A percentile compares a stretch with the other conserved stretches of the same genome.
phyloP scores from a whole-genome alignment of 2,113 vertebrate genomes.

The Loxodonta africana region DNA sequence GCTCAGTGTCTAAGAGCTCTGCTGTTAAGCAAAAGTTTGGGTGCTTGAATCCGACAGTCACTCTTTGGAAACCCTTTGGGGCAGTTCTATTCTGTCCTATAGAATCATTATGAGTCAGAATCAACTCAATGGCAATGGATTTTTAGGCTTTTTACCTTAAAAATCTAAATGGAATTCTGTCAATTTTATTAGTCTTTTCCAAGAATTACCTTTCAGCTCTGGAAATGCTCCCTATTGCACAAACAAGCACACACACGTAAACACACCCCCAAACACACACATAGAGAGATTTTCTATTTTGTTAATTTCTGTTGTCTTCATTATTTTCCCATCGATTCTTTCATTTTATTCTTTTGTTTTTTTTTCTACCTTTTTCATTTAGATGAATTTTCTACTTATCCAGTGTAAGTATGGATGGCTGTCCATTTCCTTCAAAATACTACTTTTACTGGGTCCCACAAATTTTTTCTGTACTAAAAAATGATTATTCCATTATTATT shows the following conservation, averaged over 20 bases:
- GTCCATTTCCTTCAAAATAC: neutral
- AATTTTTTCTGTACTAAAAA: neutral
- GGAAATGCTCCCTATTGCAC: neutral
- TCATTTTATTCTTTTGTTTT: neutral
- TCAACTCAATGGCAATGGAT: no score
- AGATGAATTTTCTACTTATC: neutral
- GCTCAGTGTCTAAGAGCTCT: no score
- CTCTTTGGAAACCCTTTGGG: no score
- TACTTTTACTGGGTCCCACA: neutral
- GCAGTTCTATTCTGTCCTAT: no score
- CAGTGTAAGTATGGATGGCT: neutral
- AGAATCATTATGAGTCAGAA: no score
- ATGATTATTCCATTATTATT: conserved; percentile 25
- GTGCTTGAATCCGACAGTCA: no score
- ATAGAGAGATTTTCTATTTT: neutral
- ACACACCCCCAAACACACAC: no score
- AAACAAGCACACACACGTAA: no score
- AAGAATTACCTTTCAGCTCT: neutral
- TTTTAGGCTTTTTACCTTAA: neutral
- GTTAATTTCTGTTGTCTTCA: neutral
- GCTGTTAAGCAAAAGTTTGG: no score
- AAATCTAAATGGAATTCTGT: neutral
- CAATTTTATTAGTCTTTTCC: neutral
- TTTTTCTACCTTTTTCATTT: neutral
- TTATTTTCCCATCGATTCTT: neutral